These are phyloP conservation scores for Drosophila lacteicornis DNA, from an alignment of 1,140 invertebrate genomes.

Conservation along the genomic window DNA sequence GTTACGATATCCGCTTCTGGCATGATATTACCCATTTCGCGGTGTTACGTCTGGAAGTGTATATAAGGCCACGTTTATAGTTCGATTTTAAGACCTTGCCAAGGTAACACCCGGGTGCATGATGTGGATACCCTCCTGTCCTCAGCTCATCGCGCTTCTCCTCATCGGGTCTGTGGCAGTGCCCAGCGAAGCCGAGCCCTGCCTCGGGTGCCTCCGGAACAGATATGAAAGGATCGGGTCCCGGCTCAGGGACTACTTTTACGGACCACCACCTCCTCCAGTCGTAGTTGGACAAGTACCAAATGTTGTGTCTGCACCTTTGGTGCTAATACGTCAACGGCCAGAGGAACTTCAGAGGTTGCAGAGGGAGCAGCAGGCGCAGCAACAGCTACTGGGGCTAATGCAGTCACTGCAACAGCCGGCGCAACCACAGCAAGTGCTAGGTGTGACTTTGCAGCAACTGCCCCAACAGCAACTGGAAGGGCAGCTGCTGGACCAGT, in stretches of 20 bases:
- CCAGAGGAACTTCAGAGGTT: too few species aligned
- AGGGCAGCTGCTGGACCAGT: too few species aligned
- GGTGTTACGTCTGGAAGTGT: background rate
- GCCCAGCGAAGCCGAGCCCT: conserved; percentile 1
- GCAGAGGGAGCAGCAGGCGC: background rate
- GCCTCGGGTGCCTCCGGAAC: background rate
- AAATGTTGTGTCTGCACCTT: too few species aligned
- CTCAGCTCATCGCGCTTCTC: background rate
- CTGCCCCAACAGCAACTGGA: too few species aligned
- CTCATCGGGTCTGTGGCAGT: background rate
- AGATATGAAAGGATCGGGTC: background rate
- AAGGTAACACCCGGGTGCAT: background rate
- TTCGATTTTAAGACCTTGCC: background rate
- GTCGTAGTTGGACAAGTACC: too few species aligned
- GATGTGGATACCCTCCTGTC: background rate
- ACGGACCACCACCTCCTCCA: background rate
- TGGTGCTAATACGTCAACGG: too few species aligned
- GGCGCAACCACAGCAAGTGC: too few species aligned
- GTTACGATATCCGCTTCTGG: background rate
- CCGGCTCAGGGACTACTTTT: too few species aligned
- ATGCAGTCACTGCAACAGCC: background rate
- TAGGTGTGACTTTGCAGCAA: too few species aligned
- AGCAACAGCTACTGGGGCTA: background rate
- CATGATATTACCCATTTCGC: background rate
- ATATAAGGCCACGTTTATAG: background rate